These are phyloP conservation scores for Notocelia uddmanniana DNA, from an alignment of 2,888 invertebrate genomes.

Conservation along the genomic window DNA sequence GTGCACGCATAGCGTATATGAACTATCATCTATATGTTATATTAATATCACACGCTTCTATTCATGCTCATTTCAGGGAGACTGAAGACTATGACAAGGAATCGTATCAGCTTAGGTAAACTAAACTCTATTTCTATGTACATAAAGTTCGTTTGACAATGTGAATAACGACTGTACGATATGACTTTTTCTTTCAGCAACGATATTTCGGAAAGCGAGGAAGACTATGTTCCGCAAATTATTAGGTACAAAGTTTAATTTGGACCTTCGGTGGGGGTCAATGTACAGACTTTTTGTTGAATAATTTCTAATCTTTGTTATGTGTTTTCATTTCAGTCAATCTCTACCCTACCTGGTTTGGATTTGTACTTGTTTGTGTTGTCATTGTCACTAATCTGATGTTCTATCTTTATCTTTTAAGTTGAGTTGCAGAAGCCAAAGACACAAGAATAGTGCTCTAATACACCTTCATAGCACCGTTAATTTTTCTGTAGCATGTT, in stretches of 20 bases:
- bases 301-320: conserved; percentile 32
- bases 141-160: conserved; percentile 50
- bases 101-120: conserved; percentile 74
- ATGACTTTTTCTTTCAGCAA: conserved; percentile 79
- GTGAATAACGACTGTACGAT: conserved; percentile 61
- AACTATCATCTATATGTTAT: neutral
- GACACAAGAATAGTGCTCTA: neutral
- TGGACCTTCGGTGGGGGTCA: conserved; percentile 45
- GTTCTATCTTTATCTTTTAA: neutral
- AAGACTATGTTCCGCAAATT: conserved; percentile 66
- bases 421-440: neutral
- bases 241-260: conserved; percentile 78
- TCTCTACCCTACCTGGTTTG: neutral
- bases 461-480: conserved; percentile 28
- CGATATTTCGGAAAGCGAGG: conserved; percentile 68
- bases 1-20: conserved; percentile 40
- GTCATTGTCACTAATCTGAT: conserved; percentile 20
- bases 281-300: conserved; percentile 20
- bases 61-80: conserved; percentile 69
- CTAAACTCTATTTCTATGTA: conserved; percentile 53
- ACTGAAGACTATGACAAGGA: conserved; percentile 63
- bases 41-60: conserved; percentile 47
- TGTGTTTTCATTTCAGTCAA: conserved; percentile 22
- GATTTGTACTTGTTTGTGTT: neutral
- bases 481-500: neutral